These are phyloP conservation scores for Crypturellus tataupa DNA, from an alignment of 2,797 vertebrate genomes.

Conservation along the genomic window DNA sequence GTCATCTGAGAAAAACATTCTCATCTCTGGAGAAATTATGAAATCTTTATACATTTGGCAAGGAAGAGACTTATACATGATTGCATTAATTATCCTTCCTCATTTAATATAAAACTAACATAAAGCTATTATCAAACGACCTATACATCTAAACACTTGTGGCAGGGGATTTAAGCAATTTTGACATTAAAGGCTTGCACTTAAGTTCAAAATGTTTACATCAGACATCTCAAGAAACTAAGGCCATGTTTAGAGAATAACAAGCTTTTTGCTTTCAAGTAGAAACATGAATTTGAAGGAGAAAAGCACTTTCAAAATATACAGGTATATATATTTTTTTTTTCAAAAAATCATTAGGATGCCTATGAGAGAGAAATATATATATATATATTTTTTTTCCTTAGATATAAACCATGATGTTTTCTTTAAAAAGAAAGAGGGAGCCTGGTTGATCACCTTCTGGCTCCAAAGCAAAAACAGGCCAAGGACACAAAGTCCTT, in stretches of 20 bases:
- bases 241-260: background rate
- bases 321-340: background rate
- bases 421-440: background rate
- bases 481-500: background rate
- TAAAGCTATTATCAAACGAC: conserved; percentile 32
- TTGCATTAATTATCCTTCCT: conserved; percentile 2
- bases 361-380: background rate
- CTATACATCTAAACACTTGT: background rate
- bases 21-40: conserved; percentile 23
- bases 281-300: background rate
- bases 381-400: background rate
- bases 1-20: background rate
- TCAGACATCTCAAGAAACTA: background rate
- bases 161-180: background rate
- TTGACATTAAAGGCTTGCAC: background rate
- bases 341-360: background rate
- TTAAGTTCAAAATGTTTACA: conserved; percentile 13
- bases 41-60: background rate
- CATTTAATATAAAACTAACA: conserved; percentile 47
- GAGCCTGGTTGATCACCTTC: background rate
- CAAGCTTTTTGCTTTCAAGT: background rate
- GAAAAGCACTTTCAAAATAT: background rate
- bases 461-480: background rate
- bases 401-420: background rate
- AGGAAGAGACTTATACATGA: conserved; percentile 28